These are phyloP conservation scores for Zaprionus gabonicus DNA, from an alignment of 1,140 invertebrate genomes.

Conservation along the genomic window DNA sequence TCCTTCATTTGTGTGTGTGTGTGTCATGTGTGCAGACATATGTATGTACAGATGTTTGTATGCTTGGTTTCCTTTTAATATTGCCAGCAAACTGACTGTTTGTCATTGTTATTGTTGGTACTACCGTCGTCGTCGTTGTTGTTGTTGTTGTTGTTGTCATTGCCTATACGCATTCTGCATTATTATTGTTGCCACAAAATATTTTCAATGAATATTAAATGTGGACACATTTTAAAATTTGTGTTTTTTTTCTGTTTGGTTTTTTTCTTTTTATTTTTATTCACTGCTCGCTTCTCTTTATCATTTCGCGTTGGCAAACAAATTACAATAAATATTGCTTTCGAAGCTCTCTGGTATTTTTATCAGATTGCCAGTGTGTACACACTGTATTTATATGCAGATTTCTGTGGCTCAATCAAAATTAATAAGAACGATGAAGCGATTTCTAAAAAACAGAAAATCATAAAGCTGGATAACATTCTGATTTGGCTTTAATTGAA, in stretches of 20 bases:
- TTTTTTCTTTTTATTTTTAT: slow-evolving; percentile 16
- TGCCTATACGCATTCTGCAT: slow-evolving; percentile 42
- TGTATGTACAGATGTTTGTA: slow-evolving; percentile 7
- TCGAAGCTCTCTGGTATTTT: slow-evolving; percentile 30
- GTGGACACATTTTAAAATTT: slow-evolving; percentile 62
- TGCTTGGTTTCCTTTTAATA: slow-evolving; percentile 31
- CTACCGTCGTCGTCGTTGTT: background rate
- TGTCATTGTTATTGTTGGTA: slow-evolving; percentile 8
- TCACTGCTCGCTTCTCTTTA: slow-evolving; percentile 47
- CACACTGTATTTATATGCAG: slow-evolving; percentile 20
- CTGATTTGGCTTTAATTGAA: slow-evolving; percentile 1
- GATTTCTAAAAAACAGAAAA: background rate
- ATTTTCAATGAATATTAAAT: slow-evolving; percentile 79
- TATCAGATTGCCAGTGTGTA: slow-evolving; percentile 28
- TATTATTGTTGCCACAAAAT: slow-evolving; percentile 76
- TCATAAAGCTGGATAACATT: background rate
- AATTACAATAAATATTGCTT: slow-evolving; percentile 76
- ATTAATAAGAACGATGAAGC: slow-evolving; percentile 18
- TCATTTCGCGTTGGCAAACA: slow-evolving; percentile 45
- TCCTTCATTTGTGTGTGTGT: too few relatives aligned
- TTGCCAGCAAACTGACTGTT: slow-evolving; percentile 18
- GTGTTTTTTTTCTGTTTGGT: slow-evolving; percentile 34
- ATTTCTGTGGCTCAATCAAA: slow-evolving; percentile 22
- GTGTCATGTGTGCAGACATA: slow-evolving; percentile 3
- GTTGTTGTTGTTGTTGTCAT: slow-evolving; percentile 12